Evolutionary conservation across 2,113 vertebrate genomes (phyloP), one percentile per base, ranked within the genome.

Genomic region (Corythaixoides concolor): DNA sequence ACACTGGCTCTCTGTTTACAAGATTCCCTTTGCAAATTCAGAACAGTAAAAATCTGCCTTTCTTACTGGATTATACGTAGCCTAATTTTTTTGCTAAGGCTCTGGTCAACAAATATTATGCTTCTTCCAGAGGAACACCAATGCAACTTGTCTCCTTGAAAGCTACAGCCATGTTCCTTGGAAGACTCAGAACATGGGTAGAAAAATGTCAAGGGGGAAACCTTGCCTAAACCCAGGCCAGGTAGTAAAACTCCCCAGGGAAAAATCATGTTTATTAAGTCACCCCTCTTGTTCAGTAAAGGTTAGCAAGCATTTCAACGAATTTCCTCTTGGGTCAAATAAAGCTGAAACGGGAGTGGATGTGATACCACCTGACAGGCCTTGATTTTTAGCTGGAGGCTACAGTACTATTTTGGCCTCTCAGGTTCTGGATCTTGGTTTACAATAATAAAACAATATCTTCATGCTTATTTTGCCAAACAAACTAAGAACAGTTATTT

Each of bases 131-230:
- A 59, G 70, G 52, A 96, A 64, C 69, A 94, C 52, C 68, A 85
- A 35, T 41, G 49, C 56, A 94, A 39, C 63, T 50, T 63, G 49
- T 94, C 89, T 95, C 56, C 72, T 49, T 62, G 45, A 70, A 63
- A 89, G 60, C 88, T 91, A 77, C 77, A 91, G 78, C 87, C 95
- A 70, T 39, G 14, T 49, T 95, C 84, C 88, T 90, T 95, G 77
- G 91, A 96, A 97, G 77, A 95, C 72, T 80, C 60, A 88, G 58
- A 94, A 96, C n/a, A 66, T 5, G 43, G 69, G 62, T 33, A 94
- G 91, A 94, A 97, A 96, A 97, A 96, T 93, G 84, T 97, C 96
- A 97, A 89, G 72, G 87, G 69, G 83, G 72, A 92, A 94, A 89
- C 55, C 41, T 85, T 66, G 52, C 43, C 90, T 50, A 85, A 96